phyloP scores from a whole-genome alignment of 1,140 invertebrate species.

The Heliconius hewitsoni region DNA sequence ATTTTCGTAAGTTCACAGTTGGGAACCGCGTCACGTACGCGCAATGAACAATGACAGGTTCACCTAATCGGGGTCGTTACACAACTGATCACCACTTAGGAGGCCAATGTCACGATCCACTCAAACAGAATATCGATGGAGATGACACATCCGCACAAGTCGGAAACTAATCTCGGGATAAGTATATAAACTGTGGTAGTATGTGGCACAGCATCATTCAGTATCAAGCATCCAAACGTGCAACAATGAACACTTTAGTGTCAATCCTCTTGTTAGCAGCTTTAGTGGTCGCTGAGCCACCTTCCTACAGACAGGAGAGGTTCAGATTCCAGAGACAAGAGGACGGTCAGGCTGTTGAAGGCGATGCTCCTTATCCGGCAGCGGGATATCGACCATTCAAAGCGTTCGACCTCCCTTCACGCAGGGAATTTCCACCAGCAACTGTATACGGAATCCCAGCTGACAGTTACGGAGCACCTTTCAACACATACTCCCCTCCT shows the following conservation, averaged over 20 bases:
- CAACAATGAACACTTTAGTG: conserved; percentile 65
- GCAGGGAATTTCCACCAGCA: conserved; percentile 57
- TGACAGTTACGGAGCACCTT: conserved; percentile 70
- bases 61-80: conserved; percentile 69
- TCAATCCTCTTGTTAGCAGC: conserved; percentile 60
- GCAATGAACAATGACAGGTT: conserved; percentile 67
- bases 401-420: conserved; percentile 67
- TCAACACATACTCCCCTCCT: conserved; percentile 58
- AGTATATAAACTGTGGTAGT: conserved; percentile 61
- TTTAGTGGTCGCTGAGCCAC: conserved; percentile 62
- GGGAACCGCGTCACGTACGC: conserved; percentile 58
- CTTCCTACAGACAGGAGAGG: conserved; percentile 51
- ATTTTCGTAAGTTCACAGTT: conserved; percentile 62
- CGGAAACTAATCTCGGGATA: conserved; percentile 62
- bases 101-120: conserved; percentile 73
- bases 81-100: conserved; percentile 67
- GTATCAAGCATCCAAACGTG: conserved; percentile 51
- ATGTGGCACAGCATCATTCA: conserved; percentile 66
- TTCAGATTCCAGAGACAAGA: conserved; percentile 58
- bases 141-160: conserved; percentile 65
- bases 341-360: conserved; percentile 40
- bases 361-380: conserved; percentile 65
- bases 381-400: conserved; percentile 68
- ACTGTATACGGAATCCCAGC: conserved; percentile 69
- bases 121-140: conserved; percentile 69